Conservation (phyloP, 2,113 vertebrate genomes). For the Halcyon senegalensis region DNA sequence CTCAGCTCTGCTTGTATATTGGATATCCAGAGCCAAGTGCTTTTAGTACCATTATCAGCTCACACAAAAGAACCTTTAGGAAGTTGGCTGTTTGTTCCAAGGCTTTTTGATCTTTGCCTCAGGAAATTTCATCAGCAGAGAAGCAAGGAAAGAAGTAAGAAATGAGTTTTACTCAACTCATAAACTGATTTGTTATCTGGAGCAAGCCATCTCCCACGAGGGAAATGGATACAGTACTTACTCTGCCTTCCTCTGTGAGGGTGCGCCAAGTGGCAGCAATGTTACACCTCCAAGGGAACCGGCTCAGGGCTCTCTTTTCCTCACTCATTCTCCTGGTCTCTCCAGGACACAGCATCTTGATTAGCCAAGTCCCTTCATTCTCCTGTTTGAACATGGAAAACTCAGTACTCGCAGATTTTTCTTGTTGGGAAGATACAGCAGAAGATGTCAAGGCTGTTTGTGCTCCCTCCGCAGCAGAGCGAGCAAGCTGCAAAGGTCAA, state of each 20-base stretch:
- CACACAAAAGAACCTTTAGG: neutral
- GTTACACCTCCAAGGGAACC: neutral
- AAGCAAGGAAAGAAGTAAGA: neutral
- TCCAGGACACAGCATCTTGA: neutral
- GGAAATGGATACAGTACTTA: accelerated
- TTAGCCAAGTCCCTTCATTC: neutral
- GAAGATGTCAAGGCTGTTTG: neutral
- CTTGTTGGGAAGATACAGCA: neutral
- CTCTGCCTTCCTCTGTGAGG: neutral
- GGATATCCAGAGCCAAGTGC: neutral
- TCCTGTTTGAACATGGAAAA: neutral
- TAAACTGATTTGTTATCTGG: neutral
- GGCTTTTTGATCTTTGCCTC: neutral
- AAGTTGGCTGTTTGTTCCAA: neutral
- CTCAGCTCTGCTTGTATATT: neutral
- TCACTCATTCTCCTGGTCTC: neutral
- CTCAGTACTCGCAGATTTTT: neutral
- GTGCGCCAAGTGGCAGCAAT: neutral
- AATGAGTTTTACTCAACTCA: neutral
- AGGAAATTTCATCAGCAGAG: neutral
- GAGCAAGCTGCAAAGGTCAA: neutral
- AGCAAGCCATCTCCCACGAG: neutral
- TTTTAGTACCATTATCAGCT: neutral
- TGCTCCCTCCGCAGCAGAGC: neutral
- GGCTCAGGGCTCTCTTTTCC: neutral